phyloP scores from a whole-genome alignment of 2,113 vertebrate genomes.

The Scortum barcoo region DNA sequence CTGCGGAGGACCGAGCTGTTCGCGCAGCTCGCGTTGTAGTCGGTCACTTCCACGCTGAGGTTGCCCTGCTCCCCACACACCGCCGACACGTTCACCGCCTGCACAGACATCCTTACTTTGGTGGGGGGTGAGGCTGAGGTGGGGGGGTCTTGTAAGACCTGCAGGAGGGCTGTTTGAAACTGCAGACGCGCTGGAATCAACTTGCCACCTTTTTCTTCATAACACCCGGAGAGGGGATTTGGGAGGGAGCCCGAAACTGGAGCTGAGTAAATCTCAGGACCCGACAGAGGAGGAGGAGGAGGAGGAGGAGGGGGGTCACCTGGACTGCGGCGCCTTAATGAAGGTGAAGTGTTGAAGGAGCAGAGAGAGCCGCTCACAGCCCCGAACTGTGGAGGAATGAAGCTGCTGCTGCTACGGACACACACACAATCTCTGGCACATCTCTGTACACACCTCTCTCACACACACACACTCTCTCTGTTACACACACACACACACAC shows the following conservation, averaged over 20 bases:
- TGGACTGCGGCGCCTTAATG: neutral
- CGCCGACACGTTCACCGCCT: slow-evolving; percentile 37
- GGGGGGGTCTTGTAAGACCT: neutral
- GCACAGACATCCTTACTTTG: slow-evolving; percentile 60
- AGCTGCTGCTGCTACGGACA: slow-evolving; percentile 63
- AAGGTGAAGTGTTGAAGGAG: neutral
- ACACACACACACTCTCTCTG: no score
- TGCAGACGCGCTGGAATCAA: slow-evolving; percentile 15
- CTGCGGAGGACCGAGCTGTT: slow-evolving; percentile 48
- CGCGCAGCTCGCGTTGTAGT: slow-evolving; percentile 53
- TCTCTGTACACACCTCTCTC: no score
- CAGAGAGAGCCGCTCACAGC: slow-evolving; percentile 8
- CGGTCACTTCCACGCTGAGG: slow-evolving; percentile 59
- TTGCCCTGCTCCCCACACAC: slow-evolving; percentile 55
- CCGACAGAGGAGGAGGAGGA: no score
- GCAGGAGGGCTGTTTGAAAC: neutral
- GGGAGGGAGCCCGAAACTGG: neutral
- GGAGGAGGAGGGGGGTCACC: no score
- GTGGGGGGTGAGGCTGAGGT: no score
- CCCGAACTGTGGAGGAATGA: slow-evolving; percentile 74
- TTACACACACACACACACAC: no score
- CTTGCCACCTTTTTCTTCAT: slow-evolving; percentile 30
- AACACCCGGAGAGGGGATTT: slow-evolving; percentile 27
- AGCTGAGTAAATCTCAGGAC: neutral
- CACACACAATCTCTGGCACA: no score